Evolutionary conservation across 2,888 invertebrate species (phyloP), one percentile per base, ranked within the genome.

Genomic region (Pemphredon lugubris): DNA sequence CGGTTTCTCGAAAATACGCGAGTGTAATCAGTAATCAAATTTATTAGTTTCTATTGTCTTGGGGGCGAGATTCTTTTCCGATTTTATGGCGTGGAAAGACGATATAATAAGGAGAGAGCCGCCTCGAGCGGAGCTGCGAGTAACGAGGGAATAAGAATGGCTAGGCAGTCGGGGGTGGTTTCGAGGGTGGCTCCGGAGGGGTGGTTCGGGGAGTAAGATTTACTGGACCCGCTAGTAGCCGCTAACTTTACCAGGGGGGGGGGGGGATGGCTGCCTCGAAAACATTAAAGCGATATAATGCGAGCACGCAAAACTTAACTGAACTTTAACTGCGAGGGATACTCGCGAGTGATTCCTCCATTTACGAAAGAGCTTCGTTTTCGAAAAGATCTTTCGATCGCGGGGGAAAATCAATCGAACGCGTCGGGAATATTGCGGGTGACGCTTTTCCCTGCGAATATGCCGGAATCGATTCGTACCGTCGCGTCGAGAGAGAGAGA

Each of bases 41-140:
- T 89, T 89, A 89, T 89, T 89, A 88, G 89, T 88, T 89, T 89
- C 89, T 89, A 89, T 89, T 89, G 89, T 89, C 89, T 89, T 85
- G 87, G 85, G 87, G 77, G 82, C 81, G 85, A 89, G 89, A 89
- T 89, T 89, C 89, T 89, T 89, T 89, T 86, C 86, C 89, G 88
- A 89, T 88, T 89, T 89, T 89, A 89, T 89, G 89, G 89, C 80
- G 89, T 86, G 89, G 89, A 89, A 89, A 89, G 89, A 88, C 88
- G 89, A 89, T 89, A 89, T 89, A 89, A 89, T 89, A 89, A 89
- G 89, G 87, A 88, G 86, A 87, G 84, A 83, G 77, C 83, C 77
- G 83, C 82, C 83, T 83, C 81, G 77, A 82, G 85, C 84, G 84
- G 82, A 84, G 86, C 87, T 86, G 88, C 86, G 85, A 88, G 87